Percentiles rank a stretch among this genome's conserved stretches.
phyloP scores from a whole-genome alignment of 2,888 invertebrate species.

The Aplocera efformata region DNA sequence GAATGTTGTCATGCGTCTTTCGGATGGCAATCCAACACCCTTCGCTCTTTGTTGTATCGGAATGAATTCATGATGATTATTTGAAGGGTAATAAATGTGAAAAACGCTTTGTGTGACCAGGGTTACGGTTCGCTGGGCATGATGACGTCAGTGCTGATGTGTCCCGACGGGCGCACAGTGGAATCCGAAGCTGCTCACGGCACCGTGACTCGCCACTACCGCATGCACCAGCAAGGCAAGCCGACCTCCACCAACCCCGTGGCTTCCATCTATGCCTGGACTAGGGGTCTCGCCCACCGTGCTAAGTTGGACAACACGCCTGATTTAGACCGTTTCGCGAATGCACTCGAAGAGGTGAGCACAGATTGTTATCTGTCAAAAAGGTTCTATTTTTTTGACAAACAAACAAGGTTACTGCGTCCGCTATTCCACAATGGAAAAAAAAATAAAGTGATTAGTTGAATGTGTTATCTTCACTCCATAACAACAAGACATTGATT shows the following conservation, averaged over 20 bases:
- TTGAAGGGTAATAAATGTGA: too few species aligned
- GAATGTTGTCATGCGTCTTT: too few species aligned
- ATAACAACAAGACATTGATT: too few species aligned
- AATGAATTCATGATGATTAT: too few species aligned
- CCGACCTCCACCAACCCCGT: slow-evolving; percentile 94
- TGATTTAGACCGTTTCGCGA: slow-evolving; percentile 86
- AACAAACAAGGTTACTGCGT: too few species aligned
- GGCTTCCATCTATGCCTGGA: slow-evolving; percentile 96
- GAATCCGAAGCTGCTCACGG: slow-evolving; percentile 96
- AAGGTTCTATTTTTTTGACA: slow-evolving; percentile 1
- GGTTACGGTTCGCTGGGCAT: slow-evolving; percentile 91
- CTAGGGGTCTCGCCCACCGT: slow-evolving; percentile 90
- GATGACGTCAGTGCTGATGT: slow-evolving; percentile 95
- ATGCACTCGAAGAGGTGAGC: slow-evolving; percentile 83
- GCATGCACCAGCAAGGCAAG: slow-evolving; percentile 92
- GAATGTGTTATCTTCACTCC: too few species aligned
- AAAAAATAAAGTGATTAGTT: too few species aligned
- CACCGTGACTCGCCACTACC: slow-evolving; percentile 93
- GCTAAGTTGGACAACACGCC: slow-evolving; percentile 89
- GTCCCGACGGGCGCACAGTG: slow-evolving; percentile 90
- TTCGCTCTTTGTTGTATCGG: too few species aligned
- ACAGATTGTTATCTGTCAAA: not conserved
- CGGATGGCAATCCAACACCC: too few species aligned
- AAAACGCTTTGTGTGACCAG: slow-evolving; percentile 44
- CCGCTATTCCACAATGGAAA: too few species aligned